phyloP scores from a whole-genome alignment of 23 tunicate genomes.

The Botrylloides violaceus region DNA sequence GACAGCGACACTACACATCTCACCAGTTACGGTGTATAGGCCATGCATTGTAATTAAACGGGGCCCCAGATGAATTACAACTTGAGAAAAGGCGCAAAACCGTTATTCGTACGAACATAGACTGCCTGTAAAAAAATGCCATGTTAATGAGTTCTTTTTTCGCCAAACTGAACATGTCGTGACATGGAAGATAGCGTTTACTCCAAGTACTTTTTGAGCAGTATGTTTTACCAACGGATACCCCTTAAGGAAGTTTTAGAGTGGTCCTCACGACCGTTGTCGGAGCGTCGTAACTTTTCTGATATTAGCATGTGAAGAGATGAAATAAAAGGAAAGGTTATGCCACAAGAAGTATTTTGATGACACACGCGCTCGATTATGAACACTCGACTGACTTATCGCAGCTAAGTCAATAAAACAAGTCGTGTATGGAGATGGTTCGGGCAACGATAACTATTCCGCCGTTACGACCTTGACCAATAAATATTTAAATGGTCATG shows the following conservation, averaged over 20 bases:
- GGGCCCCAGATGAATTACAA: no score
- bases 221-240: constrained; percentile 18
- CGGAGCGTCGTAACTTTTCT: constrained; percentile 1
- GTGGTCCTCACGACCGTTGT: constrained; percentile 18
- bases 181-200: neutral
- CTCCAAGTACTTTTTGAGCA: neutral
- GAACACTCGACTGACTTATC: neutral
- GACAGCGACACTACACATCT: no score
- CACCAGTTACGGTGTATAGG: no score
- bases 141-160: no score
- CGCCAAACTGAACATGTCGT: neutral
- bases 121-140: no score
- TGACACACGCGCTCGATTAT: constrained; percentile 1
- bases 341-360: constrained; percentile 1
- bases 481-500: neutral
- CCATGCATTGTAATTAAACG: no score
- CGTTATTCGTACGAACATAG: no score
- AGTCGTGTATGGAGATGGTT: neutral
- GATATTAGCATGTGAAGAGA: neutral
- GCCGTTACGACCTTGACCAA: constrained; percentile 1
- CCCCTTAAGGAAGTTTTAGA: neutral
- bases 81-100: no score
- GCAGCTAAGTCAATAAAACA: neutral
- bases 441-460: neutral
- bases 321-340: neutral